Evolutionary conservation across 2,888 invertebrate species (phyloP), one percentile per base, ranked within the genome.

Genomic region (Lutraria lutraria): DNA sequence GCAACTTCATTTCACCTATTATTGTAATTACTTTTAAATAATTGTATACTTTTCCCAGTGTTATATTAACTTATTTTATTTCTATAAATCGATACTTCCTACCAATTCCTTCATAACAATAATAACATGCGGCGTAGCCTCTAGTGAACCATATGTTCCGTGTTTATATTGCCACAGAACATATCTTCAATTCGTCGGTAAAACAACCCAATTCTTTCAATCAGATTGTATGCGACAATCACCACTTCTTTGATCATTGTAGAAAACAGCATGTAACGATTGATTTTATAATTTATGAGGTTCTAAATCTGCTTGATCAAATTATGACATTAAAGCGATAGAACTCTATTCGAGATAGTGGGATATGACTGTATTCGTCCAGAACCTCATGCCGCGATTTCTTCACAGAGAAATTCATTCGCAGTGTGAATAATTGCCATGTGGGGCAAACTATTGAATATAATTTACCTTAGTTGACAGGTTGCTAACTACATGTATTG

Each of bases 201-300:
- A 68, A n/a, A 68, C 63, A 68, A 68, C 63, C n/a, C 63, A n/a
- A n/a, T 63, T 68, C 63, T 25, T 25, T 12, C 25, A 68, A 68
- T 68, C 63, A 68, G n/a, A 68, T 25, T 68, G 63, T 21, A 25
- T 4, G 6, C 25, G 63, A 68, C 63, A 12, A 68, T 25, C 21
- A 25, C 25, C 6, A 12, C 6, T 8, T n/a, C 63, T 68, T 68
- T 68, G 63, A 68, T 68, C 63, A 12, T 25, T 25, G 12, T 25
- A n/a, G 25, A 68, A 68, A 68, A n/a, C 63, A n/a, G 63, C 25
- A 25, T 68, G 25, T 68, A 12, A 8, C 63, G 25, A 68, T 68
- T 68, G 63, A 68, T 68, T 68, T 68, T 68, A 68, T 68, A 68
- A 68, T 68, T 68, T 68, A 68, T 68, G 63, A 68, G 63, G 25